Evolutionary conservation across 2,888 invertebrate species (phyloP).

Genomic region (Cyrtodaria siliqua): DNA sequence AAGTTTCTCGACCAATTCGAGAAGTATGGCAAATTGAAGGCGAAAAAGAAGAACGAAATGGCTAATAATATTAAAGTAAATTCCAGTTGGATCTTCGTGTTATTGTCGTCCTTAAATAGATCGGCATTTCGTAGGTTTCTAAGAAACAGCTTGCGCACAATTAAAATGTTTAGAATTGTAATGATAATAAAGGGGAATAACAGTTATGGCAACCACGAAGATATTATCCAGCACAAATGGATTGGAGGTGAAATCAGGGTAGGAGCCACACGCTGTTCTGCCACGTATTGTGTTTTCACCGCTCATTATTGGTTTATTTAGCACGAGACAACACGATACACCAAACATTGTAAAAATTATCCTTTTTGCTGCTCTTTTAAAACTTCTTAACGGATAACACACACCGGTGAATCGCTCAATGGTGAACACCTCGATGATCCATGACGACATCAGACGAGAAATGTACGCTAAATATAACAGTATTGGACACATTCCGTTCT

Average conservation of each 20-base stretch:
- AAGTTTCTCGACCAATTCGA: conserved; percentile 81
- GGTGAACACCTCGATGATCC: no score
- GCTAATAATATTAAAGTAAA: no score
- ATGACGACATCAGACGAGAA: conserved; percentile 81
- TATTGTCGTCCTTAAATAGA: conserved; percentile 73
- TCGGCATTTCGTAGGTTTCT: conserved; percentile 59
- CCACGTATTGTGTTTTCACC: conserved; percentile 53
- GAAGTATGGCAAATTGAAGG: conserved; percentile 82
- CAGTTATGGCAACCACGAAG: conserved; percentile 73
- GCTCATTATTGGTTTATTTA: no score
- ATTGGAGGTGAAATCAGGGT: conserved; percentile 54
- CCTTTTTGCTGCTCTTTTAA: conserved; percentile 65
- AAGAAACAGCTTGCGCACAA: conserved; percentile 68
- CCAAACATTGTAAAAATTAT: conserved; percentile 70
- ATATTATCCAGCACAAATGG: conserved; percentile 77
- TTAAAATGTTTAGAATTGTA: conserved; percentile 74
- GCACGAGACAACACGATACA: conserved; percentile 65
- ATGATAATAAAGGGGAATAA: conserved; percentile 79
- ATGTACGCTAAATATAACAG: conserved; percentile 89
- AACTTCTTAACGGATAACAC: conserved; percentile 76
- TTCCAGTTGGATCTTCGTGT: conserved; percentile 77
- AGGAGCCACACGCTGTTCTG: conserved; percentile 60
- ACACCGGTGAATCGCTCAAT: no score
- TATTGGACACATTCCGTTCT: no score
- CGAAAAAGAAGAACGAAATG: conserved; percentile 81